Evolutionary conservation across 2,113 vertebrate species (phyloP), one percentile per base, ranked within the genome.

Genomic region (Gobius niger): DNA sequence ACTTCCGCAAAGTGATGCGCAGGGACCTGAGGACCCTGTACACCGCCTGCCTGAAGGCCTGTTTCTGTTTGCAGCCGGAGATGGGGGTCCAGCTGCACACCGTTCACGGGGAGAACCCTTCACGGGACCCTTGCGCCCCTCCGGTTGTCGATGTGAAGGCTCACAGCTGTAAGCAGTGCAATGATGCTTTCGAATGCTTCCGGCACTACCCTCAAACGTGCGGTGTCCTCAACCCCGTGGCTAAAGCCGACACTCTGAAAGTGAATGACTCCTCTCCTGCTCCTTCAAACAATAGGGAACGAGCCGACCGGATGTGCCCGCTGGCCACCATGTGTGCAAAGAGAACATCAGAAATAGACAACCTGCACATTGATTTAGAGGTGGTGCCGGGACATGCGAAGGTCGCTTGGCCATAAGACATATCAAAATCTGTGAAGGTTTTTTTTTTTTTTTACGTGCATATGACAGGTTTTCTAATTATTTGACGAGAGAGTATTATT

Each of bases 321-420:
- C 80, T 82, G 19, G 67, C 82, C 52, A 56, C 69, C 72, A 71
- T 78, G 18, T 63, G n/a, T 14, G 75, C 77, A 62, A 72, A 86
- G 77, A 80, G 70, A 67, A 89, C 18, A 49, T 65, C 63, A n/a
- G 81, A 87, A 62, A 84, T n/a, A 0, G 75, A 89, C 41, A 81
- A 87, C 16, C 65, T 92, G 66, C 78, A 90, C 68, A 85, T 89
- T 24, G 84, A 76, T 46, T 80, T 91, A 47, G 90, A 92, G 83
- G 85, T 85, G 54, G 52, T 82, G 44, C 90, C 88, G 16, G 77
- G 79, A 10, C 79, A 72, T 19, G n/a, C 10, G 15, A 88, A 78
- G 65, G 78, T 87, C 56, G 88, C 72, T 42, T 89, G 91, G 89
- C 84, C 89, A 8, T 90, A 34, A 34, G 54, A 88, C 52, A 19